Evolutionary conservation across 2,113 vertebrate genomes (phyloP).

Genomic region (Notothenia rossii): DNA sequence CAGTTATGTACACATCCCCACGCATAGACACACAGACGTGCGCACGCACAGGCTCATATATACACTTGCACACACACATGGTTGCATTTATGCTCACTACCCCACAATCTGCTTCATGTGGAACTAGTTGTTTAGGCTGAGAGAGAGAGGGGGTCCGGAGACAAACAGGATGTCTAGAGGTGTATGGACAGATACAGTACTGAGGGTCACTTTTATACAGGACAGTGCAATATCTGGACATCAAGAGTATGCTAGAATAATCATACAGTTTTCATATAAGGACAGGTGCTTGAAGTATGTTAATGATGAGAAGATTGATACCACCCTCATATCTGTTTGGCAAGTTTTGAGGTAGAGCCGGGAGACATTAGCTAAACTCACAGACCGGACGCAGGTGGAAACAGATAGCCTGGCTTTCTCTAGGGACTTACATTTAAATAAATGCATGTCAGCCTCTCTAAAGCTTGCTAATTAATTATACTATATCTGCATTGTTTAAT

Average conservation of each 20-base stretch:
- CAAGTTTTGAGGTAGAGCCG: neutral
- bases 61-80: slow-evolving; percentile 79
- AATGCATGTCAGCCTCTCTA: too few species aligned
- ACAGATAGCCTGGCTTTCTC: too few species aligned
- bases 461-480: too few species aligned
- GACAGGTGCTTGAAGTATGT: slow-evolving; percentile 11
- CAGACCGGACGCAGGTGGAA: too few species aligned
- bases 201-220: slow-evolving; percentile 22
- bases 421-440: too few species aligned
- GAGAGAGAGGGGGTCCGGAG: slow-evolving; percentile 65
- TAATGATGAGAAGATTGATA: neutral
- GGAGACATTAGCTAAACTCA: neutral
- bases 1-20: slow-evolving; percentile 52
- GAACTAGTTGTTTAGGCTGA: slow-evolving; percentile 80
- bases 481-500: too few species aligned
- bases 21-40: slow-evolving; percentile 37
- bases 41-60: slow-evolving; percentile 44
- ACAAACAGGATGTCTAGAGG: slow-evolving; percentile 82
- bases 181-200: slow-evolving; percentile 70
- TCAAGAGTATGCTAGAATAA: neutral
- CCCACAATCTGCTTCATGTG: slow-evolving; percentile 81
- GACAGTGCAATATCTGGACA: slow-evolving; percentile 11
- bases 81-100: slow-evolving; percentile 79
- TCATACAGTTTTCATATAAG: neutral
- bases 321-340: neutral